Conservation (phyloP, 2,888 invertebrate species). For the Pinctada fucata region DNA sequence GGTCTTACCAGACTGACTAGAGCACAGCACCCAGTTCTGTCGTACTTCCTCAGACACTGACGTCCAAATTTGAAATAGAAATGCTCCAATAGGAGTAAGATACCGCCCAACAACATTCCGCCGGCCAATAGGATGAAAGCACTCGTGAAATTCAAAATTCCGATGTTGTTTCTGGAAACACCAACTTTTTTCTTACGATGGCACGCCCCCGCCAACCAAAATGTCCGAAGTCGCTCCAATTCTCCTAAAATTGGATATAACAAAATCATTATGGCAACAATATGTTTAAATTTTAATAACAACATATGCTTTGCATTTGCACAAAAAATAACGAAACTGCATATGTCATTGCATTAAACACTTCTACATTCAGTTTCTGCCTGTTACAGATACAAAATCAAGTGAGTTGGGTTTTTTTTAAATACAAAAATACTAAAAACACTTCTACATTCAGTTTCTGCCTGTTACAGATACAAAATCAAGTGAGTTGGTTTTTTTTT, state of each 20-base stretch:
- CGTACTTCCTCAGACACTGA: constrained; percentile 76
- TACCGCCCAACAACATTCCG: constrained; percentile 92
- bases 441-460: too few species aligned
- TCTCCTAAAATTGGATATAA: constrained; percentile 82
- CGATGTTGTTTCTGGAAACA: constrained; percentile 83
- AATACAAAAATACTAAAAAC: too few species aligned
- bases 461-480: too few species aligned
- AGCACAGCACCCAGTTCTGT: constrained; percentile 93
- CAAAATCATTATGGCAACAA: too few species aligned
- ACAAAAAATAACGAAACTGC: too few species aligned
- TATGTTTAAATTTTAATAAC: too few species aligned
- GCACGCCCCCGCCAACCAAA: constrained; percentile 98
- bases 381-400: too few species aligned
- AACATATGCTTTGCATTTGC: too few species aligned
- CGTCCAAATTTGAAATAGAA: constrained; percentile 91
- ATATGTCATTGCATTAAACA: too few species aligned
- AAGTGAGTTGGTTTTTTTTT: too few species aligned
- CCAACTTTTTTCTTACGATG: constrained; percentile 84
- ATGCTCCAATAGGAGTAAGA: constrained; percentile 92
- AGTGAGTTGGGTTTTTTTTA: too few species aligned
- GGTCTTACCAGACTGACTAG: constrained; percentile 91
- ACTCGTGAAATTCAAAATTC: constrained; percentile 91
- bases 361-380: too few species aligned
- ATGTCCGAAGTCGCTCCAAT: constrained; percentile 90
- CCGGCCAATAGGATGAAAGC: constrained; percentile 97